Base-by-base conservation (phyloP, 2,888 invertebrate species). In the Idaea straminata region DNA sequence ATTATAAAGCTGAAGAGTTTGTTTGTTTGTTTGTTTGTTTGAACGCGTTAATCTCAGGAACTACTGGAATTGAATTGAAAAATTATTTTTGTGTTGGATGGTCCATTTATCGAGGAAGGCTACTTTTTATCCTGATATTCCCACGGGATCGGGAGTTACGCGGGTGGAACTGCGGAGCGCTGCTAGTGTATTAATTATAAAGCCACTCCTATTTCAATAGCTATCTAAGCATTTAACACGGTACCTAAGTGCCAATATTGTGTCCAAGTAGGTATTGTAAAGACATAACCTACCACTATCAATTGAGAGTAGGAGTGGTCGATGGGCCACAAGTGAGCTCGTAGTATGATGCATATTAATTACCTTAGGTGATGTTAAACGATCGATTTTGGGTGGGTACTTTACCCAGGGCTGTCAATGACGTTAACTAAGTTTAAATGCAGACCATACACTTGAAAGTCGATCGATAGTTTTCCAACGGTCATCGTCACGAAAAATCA, bases 261-360 rank as follows among this genome's bases (percentile, higher is more conserved):
- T 7, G 58, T 58, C 16, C 15, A 58, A 58, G 58, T 16, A 15
- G 58, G 15, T 58, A 58, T 58, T 58, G 59, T 16, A 59, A 13
- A 25, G 16, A 59, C n/a, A n/a, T n/a, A n/a, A n/a, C 5, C 6
- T 59, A 34, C 16, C 59, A 34, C 6, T 2, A 10, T 34, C 16
- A 16, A 34, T 5, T 13, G 25, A 5, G 6, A 34, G 34, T 15
- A 34, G 59, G 16, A 7, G 59, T 25, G 59, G 16, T 34, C 59
- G 34, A 25, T 25, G 7, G 34, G 34, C 59, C 59, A 25, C 61
- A 62, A 62, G 65, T 68, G 68, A 58, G 72, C 47, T 47, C 10
- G 47, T 47, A 47, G 69, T 63, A 69, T 70, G 68, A 69, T 69
- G 73, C 69, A 69, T 75, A 76, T 77, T 80, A 77, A 81, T 80